Conservation (phyloP, 2,113 vertebrate species). For the Phalacrocorax aristotelis region DNA sequence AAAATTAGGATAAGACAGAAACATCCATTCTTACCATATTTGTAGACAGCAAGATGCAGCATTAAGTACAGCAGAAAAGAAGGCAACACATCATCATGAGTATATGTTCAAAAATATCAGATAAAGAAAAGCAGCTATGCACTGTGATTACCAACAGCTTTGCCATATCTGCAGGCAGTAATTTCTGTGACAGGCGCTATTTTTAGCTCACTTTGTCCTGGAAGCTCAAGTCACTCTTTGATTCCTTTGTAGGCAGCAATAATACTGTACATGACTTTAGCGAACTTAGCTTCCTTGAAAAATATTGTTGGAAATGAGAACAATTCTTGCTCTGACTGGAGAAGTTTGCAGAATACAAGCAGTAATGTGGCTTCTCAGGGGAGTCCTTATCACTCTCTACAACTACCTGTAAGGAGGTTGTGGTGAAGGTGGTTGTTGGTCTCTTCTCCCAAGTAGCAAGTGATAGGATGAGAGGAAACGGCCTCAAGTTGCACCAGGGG, state of each 20-base stretch:
- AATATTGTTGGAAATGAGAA: not conserved
- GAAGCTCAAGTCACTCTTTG: not conserved
- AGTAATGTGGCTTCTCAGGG: not conserved
- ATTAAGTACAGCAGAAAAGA: not conserved
- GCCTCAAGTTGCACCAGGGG: not conserved
- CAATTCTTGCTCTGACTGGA: not conserved
- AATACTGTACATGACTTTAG: not conserved
- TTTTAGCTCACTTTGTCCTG: not conserved
- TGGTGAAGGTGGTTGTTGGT: not conserved
- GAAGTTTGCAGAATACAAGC: not conserved
- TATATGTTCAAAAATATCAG: not conserved
- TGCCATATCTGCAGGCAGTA: not conserved
- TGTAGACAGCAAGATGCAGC: not conserved
- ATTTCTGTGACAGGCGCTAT: not conserved
- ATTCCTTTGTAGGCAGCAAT: not conserved
- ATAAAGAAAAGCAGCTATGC: not conserved
- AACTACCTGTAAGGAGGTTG: not conserved
- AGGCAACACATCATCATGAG: not conserved
- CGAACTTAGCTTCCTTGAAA: not conserved
- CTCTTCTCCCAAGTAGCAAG: not conserved
- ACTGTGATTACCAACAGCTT: not conserved
- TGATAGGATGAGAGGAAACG: not conserved
- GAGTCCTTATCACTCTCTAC: not conserved
- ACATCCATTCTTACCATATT: not conserved
- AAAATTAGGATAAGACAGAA: not conserved